Conservation (phyloP, 2,113 vertebrate genomes). For the Cranoglanis bouderius region DNA sequence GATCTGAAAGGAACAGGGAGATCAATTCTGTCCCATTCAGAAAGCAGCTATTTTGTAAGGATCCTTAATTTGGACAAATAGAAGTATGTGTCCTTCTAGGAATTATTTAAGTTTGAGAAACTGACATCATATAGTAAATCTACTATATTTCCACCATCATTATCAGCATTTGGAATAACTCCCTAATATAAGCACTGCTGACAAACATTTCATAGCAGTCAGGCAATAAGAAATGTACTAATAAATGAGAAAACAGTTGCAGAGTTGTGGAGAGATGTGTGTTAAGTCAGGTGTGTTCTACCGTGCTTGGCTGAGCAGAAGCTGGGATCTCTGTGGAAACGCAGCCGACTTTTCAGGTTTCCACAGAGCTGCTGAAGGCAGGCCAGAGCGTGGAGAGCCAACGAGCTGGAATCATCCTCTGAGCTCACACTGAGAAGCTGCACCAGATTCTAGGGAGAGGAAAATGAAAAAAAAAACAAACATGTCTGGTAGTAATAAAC, state of each 20-base stretch:
- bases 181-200: neutral
- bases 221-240: neutral
- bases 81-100: neutral
- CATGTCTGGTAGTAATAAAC: neutral
- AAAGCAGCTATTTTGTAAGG: neutral
- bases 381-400: slow-evolving; percentile 79
- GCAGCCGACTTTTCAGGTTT: slow-evolving; percentile 82
- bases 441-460: slow-evolving; percentile 80
- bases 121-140: neutral
- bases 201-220: neutral
- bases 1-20: slow-evolving; percentile 69
- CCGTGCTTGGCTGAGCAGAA: slow-evolving; percentile 88
- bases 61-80: too few relatives aligned
- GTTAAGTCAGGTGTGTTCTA: slow-evolving; percentile 49
- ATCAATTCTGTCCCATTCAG: neutral
- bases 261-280: neutral
- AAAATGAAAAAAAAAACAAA: slow-evolving; percentile 18
- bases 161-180: neutral
- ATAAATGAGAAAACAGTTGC: neutral
- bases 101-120: neutral
- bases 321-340: slow-evolving; percentile 89
- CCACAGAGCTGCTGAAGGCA: slow-evolving; percentile 87
- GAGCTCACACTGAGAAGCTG: slow-evolving; percentile 81
- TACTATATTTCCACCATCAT: neutral
- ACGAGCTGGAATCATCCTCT: slow-evolving; percentile 75